These are phyloP conservation scores for Pangasius macronema DNA, from an alignment of 2,797 vertebrate species.

Conservation along the genomic window DNA sequence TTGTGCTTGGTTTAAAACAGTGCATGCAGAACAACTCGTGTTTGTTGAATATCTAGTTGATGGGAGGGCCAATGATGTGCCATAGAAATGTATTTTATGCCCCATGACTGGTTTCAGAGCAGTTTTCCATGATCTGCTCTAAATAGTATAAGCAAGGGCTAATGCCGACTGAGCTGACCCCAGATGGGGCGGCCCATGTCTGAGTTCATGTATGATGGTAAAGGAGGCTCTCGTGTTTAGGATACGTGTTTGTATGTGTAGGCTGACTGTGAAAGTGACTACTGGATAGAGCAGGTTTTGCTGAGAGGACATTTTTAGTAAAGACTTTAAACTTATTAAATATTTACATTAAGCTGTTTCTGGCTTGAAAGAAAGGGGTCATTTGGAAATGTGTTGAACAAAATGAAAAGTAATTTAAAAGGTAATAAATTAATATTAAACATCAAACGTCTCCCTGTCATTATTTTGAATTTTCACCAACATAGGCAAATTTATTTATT, in stretches of 20 bases:
- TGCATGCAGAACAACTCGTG: slow-evolving; percentile 77
- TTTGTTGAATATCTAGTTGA: slow-evolving; percentile 62
- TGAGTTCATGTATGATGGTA: slow-evolving; percentile 41
- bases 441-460: slow-evolving; percentile 59
- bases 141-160: slow-evolving; percentile 34
- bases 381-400: slow-evolving; percentile 64
- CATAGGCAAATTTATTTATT: not conserved
- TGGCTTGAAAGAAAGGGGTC: slow-evolving; percentile 61
- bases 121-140: slow-evolving; percentile 23
- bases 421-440: slow-evolving; percentile 81
- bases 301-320: slow-evolving; percentile 51
- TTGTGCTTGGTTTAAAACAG: slow-evolving; percentile 73
- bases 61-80: slow-evolving; percentile 55
- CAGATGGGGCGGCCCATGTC: not conserved
- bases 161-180: slow-evolving; percentile 24
- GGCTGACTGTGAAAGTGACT: slow-evolving; percentile 41
- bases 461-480: slow-evolving; percentile 54
- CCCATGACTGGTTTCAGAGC: slow-evolving; percentile 37
- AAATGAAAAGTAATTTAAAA: slow-evolving; percentile 72
- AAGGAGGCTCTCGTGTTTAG: slow-evolving; percentile 56
- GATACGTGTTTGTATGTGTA: slow-evolving; percentile 6
- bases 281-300: slow-evolving; percentile 44
- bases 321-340: slow-evolving; percentile 57
- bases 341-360: slow-evolving; percentile 65
- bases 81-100: slow-evolving; percentile 50